Percentiles rank a stretch among this genome's conserved stretches.
Evolutionary conservation across 2,113 vertebrate species (phyloP).

Genomic region (Corythaeola cristata): DNA sequence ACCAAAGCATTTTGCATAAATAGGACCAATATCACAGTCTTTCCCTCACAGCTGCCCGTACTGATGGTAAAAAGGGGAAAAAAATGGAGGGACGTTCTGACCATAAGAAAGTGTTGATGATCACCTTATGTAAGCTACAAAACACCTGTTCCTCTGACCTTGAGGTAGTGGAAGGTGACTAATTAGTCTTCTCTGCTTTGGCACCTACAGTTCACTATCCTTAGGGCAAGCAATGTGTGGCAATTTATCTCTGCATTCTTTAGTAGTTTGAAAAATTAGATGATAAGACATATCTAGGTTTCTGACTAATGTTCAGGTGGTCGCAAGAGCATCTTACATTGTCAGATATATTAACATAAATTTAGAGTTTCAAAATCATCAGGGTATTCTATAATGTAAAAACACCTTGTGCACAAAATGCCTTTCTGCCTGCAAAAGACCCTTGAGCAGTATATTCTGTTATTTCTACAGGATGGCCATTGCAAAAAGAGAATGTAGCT

Average conservation of each 20-base stretch:
- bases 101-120: background rate
- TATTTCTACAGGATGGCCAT: background rate
- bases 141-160: background rate
- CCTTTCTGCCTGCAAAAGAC: background rate
- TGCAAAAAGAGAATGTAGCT: background rate
- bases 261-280: background rate
- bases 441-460: background rate
- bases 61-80: fast-evolving
- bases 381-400: background rate
- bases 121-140: background rate
- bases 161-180: background rate
- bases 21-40: background rate
- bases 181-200: slow-evolving; percentile 16
- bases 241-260: background rate
- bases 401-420: background rate
- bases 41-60: background rate
- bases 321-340: background rate
- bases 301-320: background rate
- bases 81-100: background rate
- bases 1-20: background rate
- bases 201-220: background rate
- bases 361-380: background rate
- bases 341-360: background rate
- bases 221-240: background rate
- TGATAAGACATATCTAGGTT: background rate